A percentile compares a stretch with the other conserved stretches of the same genome.
phyloP scores from a whole-genome alignment of 2,888 invertebrate species.

The Urechis unicinctus region DNA sequence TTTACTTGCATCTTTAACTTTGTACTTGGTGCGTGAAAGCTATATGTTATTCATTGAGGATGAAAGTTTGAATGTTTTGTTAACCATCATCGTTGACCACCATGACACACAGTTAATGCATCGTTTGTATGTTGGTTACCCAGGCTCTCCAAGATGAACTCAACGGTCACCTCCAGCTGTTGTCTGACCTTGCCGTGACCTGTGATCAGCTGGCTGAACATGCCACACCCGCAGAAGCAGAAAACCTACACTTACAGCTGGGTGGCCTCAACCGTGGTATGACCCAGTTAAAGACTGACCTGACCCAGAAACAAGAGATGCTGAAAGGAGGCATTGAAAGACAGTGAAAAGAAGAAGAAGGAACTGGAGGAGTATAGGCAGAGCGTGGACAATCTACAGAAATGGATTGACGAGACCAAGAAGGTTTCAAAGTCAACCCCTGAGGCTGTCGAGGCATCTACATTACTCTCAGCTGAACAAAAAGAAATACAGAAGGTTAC shows the following conservation, averaged over 20 bases:
- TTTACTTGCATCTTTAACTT: background rate
- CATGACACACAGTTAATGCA: background rate
- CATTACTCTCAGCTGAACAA: background rate
- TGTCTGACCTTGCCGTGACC: conserved; percentile 40
- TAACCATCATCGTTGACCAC: no score
- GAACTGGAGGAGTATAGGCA: conserved; percentile 35
- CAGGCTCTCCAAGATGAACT: conserved; percentile 37
- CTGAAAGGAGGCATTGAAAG: conserved; percentile 27
- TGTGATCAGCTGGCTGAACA: conserved; percentile 36
- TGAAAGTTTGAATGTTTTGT: no score
- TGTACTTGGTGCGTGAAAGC: background rate
- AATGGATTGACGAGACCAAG: conserved; percentile 38
- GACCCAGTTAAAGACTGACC: conserved; percentile 31
- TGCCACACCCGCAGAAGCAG: conserved; percentile 28
- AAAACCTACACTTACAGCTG: conserved; percentile 31
- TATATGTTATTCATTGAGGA: no score
- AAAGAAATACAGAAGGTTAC: conserved; percentile 1
- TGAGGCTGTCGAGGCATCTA: conserved; percentile 1
- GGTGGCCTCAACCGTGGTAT: conserved; percentile 31
- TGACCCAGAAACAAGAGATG: conserved; percentile 29
- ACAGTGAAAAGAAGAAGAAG: conserved; percentile 30
- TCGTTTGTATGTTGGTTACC: background rate
- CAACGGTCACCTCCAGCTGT: conserved; percentile 28
- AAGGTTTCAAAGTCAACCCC: conserved; percentile 21
- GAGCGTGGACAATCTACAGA: conserved; percentile 32